A percentile compares a stretch with the other conserved stretches of the same genome.
Evolutionary conservation across 2,113 vertebrate genomes (phyloP).

Genomic region (Rhinopomastus cyanomelas): DNA sequence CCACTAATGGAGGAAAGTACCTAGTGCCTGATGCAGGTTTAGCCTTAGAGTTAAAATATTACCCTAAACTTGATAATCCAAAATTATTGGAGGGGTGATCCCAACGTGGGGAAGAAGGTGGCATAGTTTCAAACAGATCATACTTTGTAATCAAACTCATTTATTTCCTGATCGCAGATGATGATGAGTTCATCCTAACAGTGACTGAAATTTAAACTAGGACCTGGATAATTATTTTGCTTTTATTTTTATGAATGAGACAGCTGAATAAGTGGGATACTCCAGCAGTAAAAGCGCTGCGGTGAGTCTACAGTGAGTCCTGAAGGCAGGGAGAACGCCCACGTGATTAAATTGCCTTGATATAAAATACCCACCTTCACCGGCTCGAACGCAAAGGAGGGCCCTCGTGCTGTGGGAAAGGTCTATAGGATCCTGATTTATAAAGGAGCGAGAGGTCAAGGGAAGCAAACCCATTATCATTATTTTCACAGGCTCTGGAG

Average conservation of each 20-base stretch:
- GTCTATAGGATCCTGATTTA: slow-evolving; percentile 70
- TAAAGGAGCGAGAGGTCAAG: slow-evolving; percentile 61
- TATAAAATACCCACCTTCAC: slow-evolving; percentile 25
- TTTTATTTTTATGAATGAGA: neutral
- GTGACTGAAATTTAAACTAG: neutral
- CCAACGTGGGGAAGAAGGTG: neutral
- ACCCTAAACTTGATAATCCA: neutral
- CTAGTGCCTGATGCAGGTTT: neutral
- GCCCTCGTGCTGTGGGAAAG: slow-evolving; percentile 30
- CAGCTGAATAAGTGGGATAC: neutral
- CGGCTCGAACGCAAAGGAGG: neutral
- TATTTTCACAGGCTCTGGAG: slow-evolving; percentile 63
- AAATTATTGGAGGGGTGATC: too few relatives aligned
- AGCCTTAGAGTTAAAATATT: neutral
- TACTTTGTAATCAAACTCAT: neutral
- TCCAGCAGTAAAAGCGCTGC: fast-evolving
- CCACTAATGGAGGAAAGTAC: neutral
- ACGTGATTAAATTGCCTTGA: neutral
- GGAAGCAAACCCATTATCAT: slow-evolving; percentile 65
- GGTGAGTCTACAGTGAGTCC: neutral
- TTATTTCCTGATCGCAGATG: neutral
- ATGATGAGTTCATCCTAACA: neutral
- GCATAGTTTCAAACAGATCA: neutral
- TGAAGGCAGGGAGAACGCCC: neutral
- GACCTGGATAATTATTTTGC: neutral